Evolutionary conservation across 2,888 invertebrate species (phyloP), one percentile per base, ranked within the genome.

Genomic region (Tiliacea aurago): DNA sequence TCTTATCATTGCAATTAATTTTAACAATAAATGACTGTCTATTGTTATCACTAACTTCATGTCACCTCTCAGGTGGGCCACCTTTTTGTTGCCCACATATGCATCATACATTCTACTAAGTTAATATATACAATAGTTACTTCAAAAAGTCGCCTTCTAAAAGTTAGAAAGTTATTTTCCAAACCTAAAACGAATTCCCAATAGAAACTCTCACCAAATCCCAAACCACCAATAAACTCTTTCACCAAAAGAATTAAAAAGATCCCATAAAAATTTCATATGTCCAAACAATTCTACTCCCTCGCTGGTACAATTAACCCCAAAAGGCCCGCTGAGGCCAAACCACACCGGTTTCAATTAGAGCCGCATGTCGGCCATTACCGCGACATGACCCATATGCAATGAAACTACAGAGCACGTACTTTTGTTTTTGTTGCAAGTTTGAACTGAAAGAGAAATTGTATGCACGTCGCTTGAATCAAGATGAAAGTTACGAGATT

Each of bases 341-440:
- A 73, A 68, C 73, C 73, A n/a, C 71, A 69, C 61, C 53, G 70
- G 75, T 80, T 83, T 78, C 86, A 87, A 87, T 88, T 86, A 87
- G 78, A 82, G 67, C 47, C 79, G 62, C 81, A 87, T 86, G 83
- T 82, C 68, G 53, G 28, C 69, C 45, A 74, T 79, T 81, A 79
- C 76, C 66, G 49, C 70, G 58, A 81, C 65, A 77, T 70, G 81
- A 64, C 68, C 70, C 37, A 77, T 65, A 69, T 80, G 73, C 70
- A 74, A 28, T 61, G 15, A 4, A 62, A 53, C 71, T 49, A 47
- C 41, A 37, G 56, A 43, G 47, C 2, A n/a, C 28, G 28, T 23
- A 53, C 13, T 18, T 73, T 55, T 55, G 18, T 49, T 56, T 68
- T 67, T 58, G 59, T 55, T 76, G 67, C 62, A 66, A 58, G 41